phyloP scores from a whole-genome alignment of 2,888 invertebrate species.

The Drosophila recens region DNA sequence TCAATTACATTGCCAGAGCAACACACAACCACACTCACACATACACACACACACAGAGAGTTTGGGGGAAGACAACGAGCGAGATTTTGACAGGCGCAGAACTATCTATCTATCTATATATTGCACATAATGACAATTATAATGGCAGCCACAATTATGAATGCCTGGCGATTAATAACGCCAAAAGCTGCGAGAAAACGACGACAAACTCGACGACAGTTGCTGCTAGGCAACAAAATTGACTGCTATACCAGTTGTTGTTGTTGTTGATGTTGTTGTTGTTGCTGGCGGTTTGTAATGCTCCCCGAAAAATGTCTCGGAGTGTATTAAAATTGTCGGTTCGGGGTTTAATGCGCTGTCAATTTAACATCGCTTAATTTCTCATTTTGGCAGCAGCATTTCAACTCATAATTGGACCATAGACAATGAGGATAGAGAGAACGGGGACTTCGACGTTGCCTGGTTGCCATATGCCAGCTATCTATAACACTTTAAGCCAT shows the following conservation, averaged over 20 bases:
- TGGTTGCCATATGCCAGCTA: slow-evolving; percentile 43
- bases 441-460: slow-evolving; percentile 39
- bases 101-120: slow-evolving; percentile 77
- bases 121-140: slow-evolving; percentile 81
- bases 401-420: slow-evolving; percentile 43
- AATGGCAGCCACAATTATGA: slow-evolving; percentile 79
- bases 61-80: slow-evolving; percentile 1
- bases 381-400: slow-evolving; percentile 55
- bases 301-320: slow-evolving; percentile 57
- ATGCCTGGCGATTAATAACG: slow-evolving; percentile 77
- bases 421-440: neutral
- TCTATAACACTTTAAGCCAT: slow-evolving; percentile 13
- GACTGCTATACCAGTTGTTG: slow-evolving; percentile 3
- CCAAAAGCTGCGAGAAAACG: slow-evolving; percentile 51
- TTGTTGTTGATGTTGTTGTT: slow-evolving; percentile 9
- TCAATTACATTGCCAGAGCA: slow-evolving; percentile 77
- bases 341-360: slow-evolving; percentile 67
- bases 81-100: slow-evolving; percentile 74
- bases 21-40: slow-evolving; percentile 42
- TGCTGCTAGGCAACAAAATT: slow-evolving; percentile 27
- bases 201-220: slow-evolving; percentile 38
- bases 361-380: slow-evolving; percentile 75
- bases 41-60: slow-evolving; percentile 33
- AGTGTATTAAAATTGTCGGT: slow-evolving; percentile 70
- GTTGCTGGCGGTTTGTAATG: slow-evolving; percentile 41